Evolutionary conservation across 2,113 vertebrate genomes (phyloP).

Genomic region (Serinus canaria): DNA sequence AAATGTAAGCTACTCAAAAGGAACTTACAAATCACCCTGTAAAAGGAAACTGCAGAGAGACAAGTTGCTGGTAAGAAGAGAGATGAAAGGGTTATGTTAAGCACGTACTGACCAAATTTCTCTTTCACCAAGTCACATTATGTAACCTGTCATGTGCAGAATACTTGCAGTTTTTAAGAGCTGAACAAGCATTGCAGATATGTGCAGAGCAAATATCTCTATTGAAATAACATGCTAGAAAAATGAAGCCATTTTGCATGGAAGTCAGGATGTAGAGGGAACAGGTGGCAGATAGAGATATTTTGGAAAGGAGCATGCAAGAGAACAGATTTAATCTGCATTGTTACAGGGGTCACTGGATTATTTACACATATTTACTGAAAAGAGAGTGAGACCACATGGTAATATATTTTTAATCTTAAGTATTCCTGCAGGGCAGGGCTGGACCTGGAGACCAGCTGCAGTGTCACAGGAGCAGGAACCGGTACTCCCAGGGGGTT

Average conservation of each 20-base stretch:
- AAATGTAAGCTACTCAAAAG: slow-evolving; percentile 65
- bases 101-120: slow-evolving; percentile 14
- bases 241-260: neutral
- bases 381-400: neutral
- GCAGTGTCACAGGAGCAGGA: neutral
- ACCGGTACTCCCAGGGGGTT: neutral
- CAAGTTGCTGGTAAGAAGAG: neutral
- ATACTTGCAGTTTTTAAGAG: slow-evolving; percentile 46
- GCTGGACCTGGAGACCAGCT: neutral
- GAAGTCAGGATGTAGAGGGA: slow-evolving; percentile 29
- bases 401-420: slow-evolving; percentile 1
- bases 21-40: slow-evolving; percentile 48
- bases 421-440: neutral
- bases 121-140: slow-evolving; percentile 18
- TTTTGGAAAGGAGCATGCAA: neutral
- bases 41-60: slow-evolving; percentile 50
- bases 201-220: neutral
- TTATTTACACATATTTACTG: slow-evolving; percentile 19
- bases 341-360: neutral
- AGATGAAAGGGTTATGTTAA: slow-evolving; percentile 34
- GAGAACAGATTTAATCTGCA: slow-evolving; percentile 26
- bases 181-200: slow-evolving; percentile 32
- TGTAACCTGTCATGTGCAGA: slow-evolving; percentile 30
- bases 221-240: neutral
- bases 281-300: slow-evolving; percentile 28